Base-by-base conservation (phyloP, 2,113 vertebrate species). In the Neolamprologus longior region DNA sequence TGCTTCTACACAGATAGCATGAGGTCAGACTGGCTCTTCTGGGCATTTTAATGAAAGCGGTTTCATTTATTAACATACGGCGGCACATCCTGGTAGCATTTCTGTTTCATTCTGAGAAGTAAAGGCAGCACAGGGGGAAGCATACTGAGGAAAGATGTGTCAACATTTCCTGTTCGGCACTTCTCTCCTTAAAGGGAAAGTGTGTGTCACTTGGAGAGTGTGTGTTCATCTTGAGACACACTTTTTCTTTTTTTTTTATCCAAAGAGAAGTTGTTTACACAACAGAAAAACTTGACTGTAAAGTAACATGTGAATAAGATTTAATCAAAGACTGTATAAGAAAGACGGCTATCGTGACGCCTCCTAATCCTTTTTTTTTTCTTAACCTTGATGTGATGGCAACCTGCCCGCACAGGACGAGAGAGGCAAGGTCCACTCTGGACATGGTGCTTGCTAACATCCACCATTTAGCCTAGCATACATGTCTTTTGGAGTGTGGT, bases 161-260 rank as follows among this genome's bases (percentile, higher is more conserved):
- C 88, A 83, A 87, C 90, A 89, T 82, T 95, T 95, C 94, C 94
- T 94, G 89, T 89, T 78, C 7, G 57, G 81, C 88, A 88, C 92
- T 93, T 94, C 89, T 92, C 87, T 85, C 28, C 40, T 61, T 55
- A 71, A 66, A 91, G 86, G 88, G 93, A 93, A 94, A 83, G 83
- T 92, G 82, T 92, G 82, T 86, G 91, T 93, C 92, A 92, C 63
- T 5, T 45, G 26, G 40, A 82, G 45, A 82, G 76, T 6, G 50
- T 28, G 86, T 17, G 76, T 53, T 80, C 47, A 73, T 88, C 58
- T 92, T 4, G 1, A 89, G 80, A 61, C 5, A 2, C 12, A 21
- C 7, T 24, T 24, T 79, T 33, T 28, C 24, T 13, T 7, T 24
- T n/a, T 13, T 40, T 21, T 24, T 40, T 17, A 47, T 37, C 35